Base-by-base conservation (phyloP, 2,797 vertebrate genomes). In the Champsocephalus gunnari region DNA sequence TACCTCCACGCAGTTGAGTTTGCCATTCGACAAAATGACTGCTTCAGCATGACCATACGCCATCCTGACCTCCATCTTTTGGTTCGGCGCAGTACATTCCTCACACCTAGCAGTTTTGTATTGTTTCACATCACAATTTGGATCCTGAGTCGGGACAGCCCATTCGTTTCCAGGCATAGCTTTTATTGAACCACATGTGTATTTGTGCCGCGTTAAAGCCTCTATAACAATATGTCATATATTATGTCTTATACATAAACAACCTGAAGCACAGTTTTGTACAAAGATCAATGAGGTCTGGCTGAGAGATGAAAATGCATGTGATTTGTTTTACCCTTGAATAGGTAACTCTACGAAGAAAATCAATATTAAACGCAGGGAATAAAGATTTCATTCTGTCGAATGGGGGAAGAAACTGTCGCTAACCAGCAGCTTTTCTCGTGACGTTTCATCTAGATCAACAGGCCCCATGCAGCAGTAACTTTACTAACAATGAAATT, bases 371-470 rank as follows among this genome's bases (percentile, higher is more conserved):
- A 71, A 77, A 68, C 55, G 51, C 24, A 83, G 48, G 34, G 68
- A 55, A 48, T 4, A 55, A 19, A 74, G 44, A 74, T 41, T 28
- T 41, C 58, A 50, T 51, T 8, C 54, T 49, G 59, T 49, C 3
- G 2, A 77, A 45, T 34, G 47, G 57, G 49, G 68, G 66, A 71
- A 66, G 48, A 44, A 81, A 75, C 28, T 60, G 72, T 87, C 49
- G 87, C 87, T 84, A 91, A 91, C 92, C 91, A 92, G 92, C 90
- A 91, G 92, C 91, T 84, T 88, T 75, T 83, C 64, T 85, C 67
- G 77, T 85, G 73, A 86, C 51, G 65, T 77, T 79, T 84, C 50
- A 84, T 71, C 70, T 68, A 71, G 65, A 85, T 79, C 66, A 11
- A 77, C 83, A 86, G 82, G 87, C 83, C 86, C 78, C 59, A 83